Evolutionary conservation across 1,140 invertebrate genomes (phyloP), one percentile per base, ranked within the genome.

Genomic region (Bicyclus anynana): DNA sequence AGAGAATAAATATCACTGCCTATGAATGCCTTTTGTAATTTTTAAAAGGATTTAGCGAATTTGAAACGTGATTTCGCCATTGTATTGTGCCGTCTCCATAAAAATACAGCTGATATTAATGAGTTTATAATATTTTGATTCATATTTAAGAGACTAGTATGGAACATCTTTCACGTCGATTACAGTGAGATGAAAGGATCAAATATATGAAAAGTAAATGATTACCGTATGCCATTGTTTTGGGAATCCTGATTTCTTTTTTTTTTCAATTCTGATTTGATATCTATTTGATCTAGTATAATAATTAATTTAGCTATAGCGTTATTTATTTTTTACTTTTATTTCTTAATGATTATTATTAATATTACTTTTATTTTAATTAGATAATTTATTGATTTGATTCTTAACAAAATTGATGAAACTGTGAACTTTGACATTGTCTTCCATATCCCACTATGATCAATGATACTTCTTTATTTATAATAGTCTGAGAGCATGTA

Each of bases 351-450:
- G n/a, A n/a, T n/a, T 42, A 20, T 20, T 13, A 13, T 40, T 16
- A 40, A 14, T 42, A n/a, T n/a, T n/a, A n/a, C n/a, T n/a, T 52
- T 14, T 5, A 53, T 27, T 27, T 42, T 18, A 13, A 7, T 53
- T 26, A 23, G 10, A 18, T 26, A 21, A 9, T 52, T 18, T 9
- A 26, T 46, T 52, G 10, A n/a, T 20, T 42, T 33, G 4, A 33
- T 33, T 3, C 0, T 12, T 33, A 12, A 33, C 29, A 33, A 33
- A 33, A 33, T 33, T 33, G 9, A 33, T 12, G 29, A 33, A 12
- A 33, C 10, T 12, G 12, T 12, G 5, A 27, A 7, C 26, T 33
- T 33, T 33, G 10, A 33, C 2, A 33, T 27, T 33, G 29, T 33
- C 29, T 33, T 33, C 29, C 29, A 33, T 27, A 27, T 27, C 26